Base-by-base conservation (phyloP, 2,888 invertebrate species). In the Biston stratarius region DNA sequence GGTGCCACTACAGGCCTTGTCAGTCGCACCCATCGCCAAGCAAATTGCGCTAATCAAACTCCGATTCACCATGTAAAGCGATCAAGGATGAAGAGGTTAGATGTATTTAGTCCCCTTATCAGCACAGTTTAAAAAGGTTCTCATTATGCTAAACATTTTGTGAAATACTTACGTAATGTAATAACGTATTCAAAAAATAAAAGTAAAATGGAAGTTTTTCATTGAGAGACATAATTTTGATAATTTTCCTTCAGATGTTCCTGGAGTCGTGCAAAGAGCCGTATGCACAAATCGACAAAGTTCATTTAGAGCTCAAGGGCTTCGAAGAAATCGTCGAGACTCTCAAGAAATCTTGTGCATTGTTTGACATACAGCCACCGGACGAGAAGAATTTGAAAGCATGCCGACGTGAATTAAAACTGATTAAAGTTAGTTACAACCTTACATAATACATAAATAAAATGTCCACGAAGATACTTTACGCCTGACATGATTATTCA, bases 281-380 rank as follows among this genome's bases (percentile, higher is more conserved):
- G 0, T 98, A 98, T 79, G 88, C 90, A 9, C 87, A 95, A 70
- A 94, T 97, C 61, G 97, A 98, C 82, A 94, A 95, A 80, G 94
- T 96, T 5, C 94, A 98, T 77, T 74, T 87, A 5, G 96, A 97
- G 78, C 92, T 98, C 6, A 52, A 82, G 0, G 90, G 88, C 0
- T 95, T 98, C 75, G 97, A 98, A 86, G 90, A 94, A 0, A 95
- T 97, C 53, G 95, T 97, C 80, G 89, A 94, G 0, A 93, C 92
- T 7, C 86, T 99, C 15, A 94, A 95, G 40, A 96, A 96, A 48
- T 97, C 98, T 6, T 97, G 98, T 0, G 90, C 94, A 36, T 94
- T 99, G 66, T 99, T 99, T 84, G 99, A 99, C 83, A 96, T 99
- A 51, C 96, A 95, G 74, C 95, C 97, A 9, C 97, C 97, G 0